phyloP scores from a whole-genome alignment of 2,888 invertebrate genomes.

The Microplitis deprimator region DNA sequence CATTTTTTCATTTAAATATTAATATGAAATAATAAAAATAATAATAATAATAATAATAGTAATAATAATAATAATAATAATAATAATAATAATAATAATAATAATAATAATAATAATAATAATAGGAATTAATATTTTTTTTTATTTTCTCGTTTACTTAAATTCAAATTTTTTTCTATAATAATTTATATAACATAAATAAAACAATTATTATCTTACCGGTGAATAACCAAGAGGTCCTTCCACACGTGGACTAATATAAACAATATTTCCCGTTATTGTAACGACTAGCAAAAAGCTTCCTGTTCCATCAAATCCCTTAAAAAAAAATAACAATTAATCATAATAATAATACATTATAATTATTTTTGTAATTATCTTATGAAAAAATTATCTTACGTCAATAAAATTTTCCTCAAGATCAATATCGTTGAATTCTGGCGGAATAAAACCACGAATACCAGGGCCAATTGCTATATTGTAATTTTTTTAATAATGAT shows the following conservation, averaged over 20 bases:
- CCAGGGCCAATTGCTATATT: conserved; percentile 64
- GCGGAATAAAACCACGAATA: conserved; percentile 57
- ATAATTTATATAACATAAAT: background rate
- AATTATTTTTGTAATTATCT: background rate
- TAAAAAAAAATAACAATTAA: conserved; percentile 57
- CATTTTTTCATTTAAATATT: background rate
- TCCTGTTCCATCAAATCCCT: conserved; percentile 75
- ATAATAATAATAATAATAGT: background rate
- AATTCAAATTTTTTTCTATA: background rate
- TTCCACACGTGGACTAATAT: conserved; percentile 88
- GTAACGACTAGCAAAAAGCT: conserved; percentile 88
- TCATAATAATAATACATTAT: background rate
- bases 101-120: background rate
- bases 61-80: background rate
- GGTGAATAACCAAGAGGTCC: conserved; percentile 88
- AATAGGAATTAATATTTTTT: background rate
- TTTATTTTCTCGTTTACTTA: background rate
- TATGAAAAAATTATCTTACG: conserved; percentile 59
- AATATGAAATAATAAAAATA: background rate
- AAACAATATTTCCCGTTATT: conserved; percentile 86
- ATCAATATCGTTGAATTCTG: conserved; percentile 62
- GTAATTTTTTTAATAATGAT: conserved; percentile 27
- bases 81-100: background rate
- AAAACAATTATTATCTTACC: conserved; percentile 71
- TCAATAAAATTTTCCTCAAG: conserved; percentile 69